Percentiles rank a stretch among this genome's conserved stretches.
Conservation (phyloP, 2,797 vertebrate genomes). For the Microchirus variegatus region DNA sequence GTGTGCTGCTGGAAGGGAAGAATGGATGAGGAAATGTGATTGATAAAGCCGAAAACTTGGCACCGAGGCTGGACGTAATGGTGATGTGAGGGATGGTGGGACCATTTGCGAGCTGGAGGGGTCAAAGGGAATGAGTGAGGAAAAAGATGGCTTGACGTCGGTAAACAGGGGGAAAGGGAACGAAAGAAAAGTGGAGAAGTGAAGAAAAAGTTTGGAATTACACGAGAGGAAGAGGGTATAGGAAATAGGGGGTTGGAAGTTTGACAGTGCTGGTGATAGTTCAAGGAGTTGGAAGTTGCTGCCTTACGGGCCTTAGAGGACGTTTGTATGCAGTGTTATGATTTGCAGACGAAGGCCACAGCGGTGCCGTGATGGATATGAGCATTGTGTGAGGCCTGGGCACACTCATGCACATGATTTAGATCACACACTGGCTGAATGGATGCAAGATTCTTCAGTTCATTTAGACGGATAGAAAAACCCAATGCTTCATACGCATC, state of each 20-base stretch:
- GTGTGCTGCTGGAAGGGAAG: slow-evolving; percentile 56
- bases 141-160: slow-evolving; percentile 31
- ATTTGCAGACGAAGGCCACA: slow-evolving; percentile 50
- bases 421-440: slow-evolving; percentile 33
- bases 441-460: slow-evolving; percentile 21
- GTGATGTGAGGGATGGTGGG: slow-evolving; percentile 44
- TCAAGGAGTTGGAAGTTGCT: slow-evolving; percentile 26
- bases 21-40: slow-evolving; percentile 73
- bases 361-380: slow-evolving; percentile 52
- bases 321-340: slow-evolving; percentile 46
- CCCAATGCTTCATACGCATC: slow-evolving; percentile 5
- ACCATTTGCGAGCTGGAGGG: slow-evolving; percentile 25
- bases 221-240: neutral
- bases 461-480: slow-evolving; percentile 34
- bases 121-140: slow-evolving; percentile 41
- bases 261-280: slow-evolving; percentile 18
- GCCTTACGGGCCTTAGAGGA: slow-evolving; percentile 36
- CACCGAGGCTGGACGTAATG: slow-evolving; percentile 60
- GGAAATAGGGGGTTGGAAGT: slow-evolving; percentile 2
- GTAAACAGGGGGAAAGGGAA: neutral
- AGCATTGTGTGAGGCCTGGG: slow-evolving; percentile 43
- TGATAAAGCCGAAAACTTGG: slow-evolving; percentile 71
- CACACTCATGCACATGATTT: slow-evolving; percentile 40
- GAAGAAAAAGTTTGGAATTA: slow-evolving; percentile 10
- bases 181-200: neutral